These are phyloP conservation scores for Caenorhabditis plicata DNA, from an alignment of 2,888 invertebrate genomes.

Conservation along the genomic window DNA sequence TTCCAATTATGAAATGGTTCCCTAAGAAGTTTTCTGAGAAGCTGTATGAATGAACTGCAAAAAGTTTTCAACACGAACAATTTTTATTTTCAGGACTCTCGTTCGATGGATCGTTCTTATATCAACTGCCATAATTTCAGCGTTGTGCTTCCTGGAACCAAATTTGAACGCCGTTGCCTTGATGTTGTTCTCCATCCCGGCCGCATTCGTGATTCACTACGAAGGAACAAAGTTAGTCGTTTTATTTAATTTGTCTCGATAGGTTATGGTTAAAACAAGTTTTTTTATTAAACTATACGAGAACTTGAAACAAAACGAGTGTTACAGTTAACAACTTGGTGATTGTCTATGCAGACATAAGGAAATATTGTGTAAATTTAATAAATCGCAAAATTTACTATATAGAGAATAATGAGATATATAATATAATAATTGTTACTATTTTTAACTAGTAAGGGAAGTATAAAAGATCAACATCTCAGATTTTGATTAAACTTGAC, in stretches of 20 bases:
- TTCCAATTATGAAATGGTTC: constrained; percentile 60
- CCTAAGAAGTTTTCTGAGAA: constrained; percentile 43
- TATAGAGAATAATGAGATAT: too few species aligned
- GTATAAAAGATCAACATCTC: too few species aligned
- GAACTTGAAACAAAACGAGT: too few species aligned
- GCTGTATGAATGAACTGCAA: constrained; percentile 38
- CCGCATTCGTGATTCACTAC: constrained; percentile 51
- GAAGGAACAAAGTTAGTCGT: constrained; percentile 54
- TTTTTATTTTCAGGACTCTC: constrained; percentile 26
- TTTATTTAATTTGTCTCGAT: not conserved
- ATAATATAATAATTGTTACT: too few species aligned
- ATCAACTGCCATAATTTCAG: constrained; percentile 50
- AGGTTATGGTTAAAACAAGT: too few species aligned
- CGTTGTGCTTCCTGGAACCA: constrained; percentile 61
- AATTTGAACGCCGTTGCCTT: constrained; percentile 60
- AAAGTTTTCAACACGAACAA: not conserved
- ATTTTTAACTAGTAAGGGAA: too few species aligned
- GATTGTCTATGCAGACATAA: too few species aligned
- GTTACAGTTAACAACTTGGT: too few species aligned
- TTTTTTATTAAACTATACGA: too few species aligned
- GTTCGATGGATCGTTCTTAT: constrained; percentile 51
- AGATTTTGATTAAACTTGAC: too few species aligned
- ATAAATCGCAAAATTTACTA: too few species aligned
- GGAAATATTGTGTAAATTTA: too few species aligned
- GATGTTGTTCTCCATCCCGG: constrained; percentile 59